Base-by-base conservation (phyloP, 2,113 vertebrate species). In the Triplophysa rosa region DNA sequence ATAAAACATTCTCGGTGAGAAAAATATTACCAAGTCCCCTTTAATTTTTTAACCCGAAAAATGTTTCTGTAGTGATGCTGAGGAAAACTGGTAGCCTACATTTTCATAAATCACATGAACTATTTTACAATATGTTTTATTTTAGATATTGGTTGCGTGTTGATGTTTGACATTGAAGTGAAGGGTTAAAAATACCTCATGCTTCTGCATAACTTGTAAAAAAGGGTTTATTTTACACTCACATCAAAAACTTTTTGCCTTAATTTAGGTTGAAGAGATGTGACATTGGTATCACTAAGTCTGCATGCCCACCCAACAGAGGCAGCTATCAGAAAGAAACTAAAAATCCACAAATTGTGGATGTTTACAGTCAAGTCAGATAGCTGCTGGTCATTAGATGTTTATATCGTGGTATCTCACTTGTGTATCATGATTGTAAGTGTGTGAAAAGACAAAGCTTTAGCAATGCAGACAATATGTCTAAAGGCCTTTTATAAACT, bases 321-420 rank as follows among this genome's bases (percentile, higher is more conserved):
- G 82, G 82, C 84, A 85, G 82, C 79, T 85, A 81, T 54, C 71
- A 16, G 54, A 75, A 54, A 63, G 47, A 23, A 77, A 65, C 33
- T 26, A 5, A 69, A 67, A 29, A 23, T 19, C 23, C 24, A 66
- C 40, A 33, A 67, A 54, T 9, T 58, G 40, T n/a, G 71, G 45
- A 81, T 81, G 81, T 83, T 81, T 84, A 83, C 82, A 86, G 75
- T 62, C 49, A 76, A 62, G 58, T 77, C 59, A 0, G 14, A 49
- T 17, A 10, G 67, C 68, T 74, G 79, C 8, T 78, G 52, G 33
- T 17, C 63, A n/a, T 78, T 40, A 67, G 61, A n/a, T 9, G 2
- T 19, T 78, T 79, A 49, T 29, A 23, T 65, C 74, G 71, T 56
- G 24, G 23, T 64, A 19, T 26, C 4, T 68, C 58, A 26, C 33